phyloP scores from a whole-genome alignment of 2,797 vertebrate genomes.

The Sebastes hopkinsi region DNA sequence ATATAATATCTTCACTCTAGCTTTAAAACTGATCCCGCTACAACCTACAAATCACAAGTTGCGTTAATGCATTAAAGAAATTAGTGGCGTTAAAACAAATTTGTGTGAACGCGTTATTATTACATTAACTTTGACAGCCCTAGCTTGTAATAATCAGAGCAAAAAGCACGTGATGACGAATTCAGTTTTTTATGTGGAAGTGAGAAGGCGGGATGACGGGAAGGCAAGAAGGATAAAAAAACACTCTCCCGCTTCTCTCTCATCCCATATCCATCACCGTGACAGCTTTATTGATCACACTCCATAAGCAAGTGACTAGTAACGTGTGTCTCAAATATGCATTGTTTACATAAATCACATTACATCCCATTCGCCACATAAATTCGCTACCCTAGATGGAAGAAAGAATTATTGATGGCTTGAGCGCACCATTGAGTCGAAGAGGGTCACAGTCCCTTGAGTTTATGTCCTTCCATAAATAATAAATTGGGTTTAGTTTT shows the following conservation, averaged over 20 bases:
- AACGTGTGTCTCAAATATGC: constrained; percentile 64
- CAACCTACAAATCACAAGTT: no score
- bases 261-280: constrained; percentile 30
- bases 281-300: constrained; percentile 66
- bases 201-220: background rate
- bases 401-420: constrained; percentile 64
- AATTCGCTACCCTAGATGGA: constrained; percentile 32
- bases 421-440: constrained; percentile 43
- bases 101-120: no score
- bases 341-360: constrained; percentile 70
- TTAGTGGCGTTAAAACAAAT: no score
- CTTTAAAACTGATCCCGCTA: no score
- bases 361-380: constrained; percentile 37
- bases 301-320: constrained; percentile 57
- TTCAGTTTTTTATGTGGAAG: background rate
- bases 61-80: no score
- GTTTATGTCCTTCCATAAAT: constrained; percentile 80
- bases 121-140: no score
- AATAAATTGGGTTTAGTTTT: constrained; percentile 82
- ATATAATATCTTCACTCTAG: no score
- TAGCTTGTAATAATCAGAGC: background rate
- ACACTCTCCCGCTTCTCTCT: constrained; percentile 16
- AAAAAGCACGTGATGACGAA: background rate
- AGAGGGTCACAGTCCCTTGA: constrained; percentile 67
- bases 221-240: constrained; percentile 13